Percentiles rank a stretch among this genome's conserved stretches.
Conservation (phyloP, 2,797 vertebrate species). For the Selene dorsalis region DNA sequence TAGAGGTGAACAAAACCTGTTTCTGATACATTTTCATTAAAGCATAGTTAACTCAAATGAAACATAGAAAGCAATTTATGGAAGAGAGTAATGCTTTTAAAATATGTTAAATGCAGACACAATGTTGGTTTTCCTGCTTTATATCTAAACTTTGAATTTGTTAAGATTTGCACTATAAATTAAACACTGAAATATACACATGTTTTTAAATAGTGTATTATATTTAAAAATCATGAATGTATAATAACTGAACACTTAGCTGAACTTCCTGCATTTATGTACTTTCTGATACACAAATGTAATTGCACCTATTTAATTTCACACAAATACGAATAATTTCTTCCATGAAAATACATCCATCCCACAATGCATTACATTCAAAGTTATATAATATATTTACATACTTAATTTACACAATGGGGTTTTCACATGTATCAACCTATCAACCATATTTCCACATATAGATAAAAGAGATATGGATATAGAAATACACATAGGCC, state of each 20-base stretch:
- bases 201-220: not conserved
- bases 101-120: not conserved
- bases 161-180: not conserved
- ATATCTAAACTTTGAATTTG: not conserved
- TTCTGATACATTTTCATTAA: not conserved
- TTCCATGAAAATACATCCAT: no score
- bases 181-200: not conserved
- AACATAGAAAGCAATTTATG: not conserved
- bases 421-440: no score
- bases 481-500: no score
- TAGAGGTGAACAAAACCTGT: not conserved
- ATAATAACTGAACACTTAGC: not conserved
- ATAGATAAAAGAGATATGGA: no score
- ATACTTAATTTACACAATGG: no score
- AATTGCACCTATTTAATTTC: no score
- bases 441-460: no score
- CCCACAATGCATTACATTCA: no score
- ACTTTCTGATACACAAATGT: no score
- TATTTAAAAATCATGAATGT: not conserved
- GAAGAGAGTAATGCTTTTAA: not conserved
- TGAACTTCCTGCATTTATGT: not conserved
- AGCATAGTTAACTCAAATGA: not conserved
- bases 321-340: no score
- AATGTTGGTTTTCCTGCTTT: not conserved
- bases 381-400: no score